Conservation (phyloP, 2,113 vertebrate genomes). For the Ochotona princeps region DNA sequence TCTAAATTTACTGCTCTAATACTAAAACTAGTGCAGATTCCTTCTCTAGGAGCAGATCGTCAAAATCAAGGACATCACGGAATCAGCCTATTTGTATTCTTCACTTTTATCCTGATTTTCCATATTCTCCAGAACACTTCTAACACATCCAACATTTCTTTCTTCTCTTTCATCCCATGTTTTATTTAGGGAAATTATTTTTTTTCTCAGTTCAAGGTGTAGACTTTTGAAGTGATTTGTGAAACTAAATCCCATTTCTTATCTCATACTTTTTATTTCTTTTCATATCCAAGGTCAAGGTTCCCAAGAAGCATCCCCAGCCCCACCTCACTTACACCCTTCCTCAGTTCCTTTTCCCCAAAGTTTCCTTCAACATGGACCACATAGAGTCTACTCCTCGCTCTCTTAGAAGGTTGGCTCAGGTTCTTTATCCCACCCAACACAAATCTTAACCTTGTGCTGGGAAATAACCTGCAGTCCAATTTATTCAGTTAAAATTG, state of each 20-base stretch:
- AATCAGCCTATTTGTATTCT: background rate
- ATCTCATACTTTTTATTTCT: background rate
- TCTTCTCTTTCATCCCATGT: background rate
- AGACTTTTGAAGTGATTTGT: constrained; percentile 45
- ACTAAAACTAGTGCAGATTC: background rate
- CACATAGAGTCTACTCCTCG: background rate
- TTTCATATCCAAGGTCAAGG: background rate
- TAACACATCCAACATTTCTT: background rate
- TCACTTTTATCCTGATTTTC: background rate
- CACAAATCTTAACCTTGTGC: background rate
- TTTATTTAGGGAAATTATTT: background rate
- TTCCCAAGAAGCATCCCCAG: background rate
- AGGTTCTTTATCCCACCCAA: background rate
- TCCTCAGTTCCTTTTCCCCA: background rate
- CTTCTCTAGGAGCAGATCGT: background rate
- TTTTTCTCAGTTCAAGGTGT: background rate
- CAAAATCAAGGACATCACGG: background rate
- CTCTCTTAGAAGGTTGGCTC: background rate
- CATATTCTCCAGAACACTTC: background rate
- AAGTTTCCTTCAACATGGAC: background rate
- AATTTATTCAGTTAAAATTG: background rate
- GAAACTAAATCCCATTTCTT: constrained; percentile 26
- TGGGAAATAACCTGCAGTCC: background rate
- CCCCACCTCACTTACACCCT: no score
- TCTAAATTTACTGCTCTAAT: background rate